A percentile compares a stretch with the other conserved stretches of the same genome.
Evolutionary conservation across 2,113 vertebrate species (phyloP).

Genomic region (Leptocoma aspasia): DNA sequence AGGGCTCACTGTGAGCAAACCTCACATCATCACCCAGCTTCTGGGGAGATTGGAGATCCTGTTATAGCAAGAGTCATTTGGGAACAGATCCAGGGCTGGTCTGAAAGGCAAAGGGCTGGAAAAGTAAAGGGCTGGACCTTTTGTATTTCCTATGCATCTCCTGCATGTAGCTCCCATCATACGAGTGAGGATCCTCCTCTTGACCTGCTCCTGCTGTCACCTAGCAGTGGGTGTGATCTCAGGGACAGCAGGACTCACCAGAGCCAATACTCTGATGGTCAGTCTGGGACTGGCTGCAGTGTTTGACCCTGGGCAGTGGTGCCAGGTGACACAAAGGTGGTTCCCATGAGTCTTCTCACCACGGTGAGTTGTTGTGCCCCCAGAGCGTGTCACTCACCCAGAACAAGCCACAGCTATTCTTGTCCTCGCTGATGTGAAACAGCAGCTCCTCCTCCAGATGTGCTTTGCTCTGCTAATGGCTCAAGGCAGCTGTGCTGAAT

Average conservation of each 20-base stretch:
- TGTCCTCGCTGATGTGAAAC: neutral
- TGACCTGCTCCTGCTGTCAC: neutral
- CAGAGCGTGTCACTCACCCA: fast-evolving
- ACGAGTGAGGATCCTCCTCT: neutral
- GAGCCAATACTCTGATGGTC: neutral
- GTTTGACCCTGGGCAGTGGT: fast-evolving
- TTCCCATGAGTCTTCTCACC: fast-evolving
- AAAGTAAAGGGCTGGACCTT: neutral
- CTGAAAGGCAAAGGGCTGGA: neutral
- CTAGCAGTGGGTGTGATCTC: neutral
- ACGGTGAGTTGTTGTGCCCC: neutral
- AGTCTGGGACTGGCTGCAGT: neutral
- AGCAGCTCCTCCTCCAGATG: neutral
- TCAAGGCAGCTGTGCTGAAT: neutral
- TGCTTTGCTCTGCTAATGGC: neutral
- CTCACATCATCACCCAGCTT: neutral
- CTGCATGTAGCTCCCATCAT: fast-evolving
- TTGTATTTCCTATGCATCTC: neutral
- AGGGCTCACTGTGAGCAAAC: neutral
- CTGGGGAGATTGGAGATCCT: neutral
- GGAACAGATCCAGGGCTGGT: neutral
- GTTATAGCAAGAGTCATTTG: neutral
- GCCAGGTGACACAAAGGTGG: neutral
- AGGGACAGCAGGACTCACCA: neutral
- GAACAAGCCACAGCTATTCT: fast-evolving